Evolutionary conservation across 2,888 invertebrate species (phyloP).

Genomic region (Diachrysia chrysitis): DNA sequence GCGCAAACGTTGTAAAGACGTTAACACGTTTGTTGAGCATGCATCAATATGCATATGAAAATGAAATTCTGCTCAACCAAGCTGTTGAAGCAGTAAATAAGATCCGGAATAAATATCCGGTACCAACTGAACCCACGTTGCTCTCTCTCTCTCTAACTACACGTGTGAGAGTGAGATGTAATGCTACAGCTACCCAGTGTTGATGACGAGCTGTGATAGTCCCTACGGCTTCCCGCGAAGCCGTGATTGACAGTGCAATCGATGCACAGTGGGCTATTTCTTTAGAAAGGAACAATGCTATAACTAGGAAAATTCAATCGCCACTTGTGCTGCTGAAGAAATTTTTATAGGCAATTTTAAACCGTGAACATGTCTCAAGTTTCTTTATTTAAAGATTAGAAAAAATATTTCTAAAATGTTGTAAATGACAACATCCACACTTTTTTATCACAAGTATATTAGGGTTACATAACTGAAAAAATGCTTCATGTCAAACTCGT

Average conservation of each 20-base stretch:
- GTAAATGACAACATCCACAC: no score
- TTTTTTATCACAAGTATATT: no score
- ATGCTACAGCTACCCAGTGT: constrained; percentile 55
- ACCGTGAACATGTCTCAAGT: no score
- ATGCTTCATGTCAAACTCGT: no score
- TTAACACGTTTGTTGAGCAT: constrained; percentile 67
- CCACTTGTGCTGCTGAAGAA: not conserved
- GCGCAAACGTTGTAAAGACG: constrained; percentile 57
- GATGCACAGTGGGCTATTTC: constrained; percentile 60
- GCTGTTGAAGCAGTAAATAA: constrained; percentile 82
- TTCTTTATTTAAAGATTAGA: no score
- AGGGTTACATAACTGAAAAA: no score
- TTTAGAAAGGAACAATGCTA: not conserved
- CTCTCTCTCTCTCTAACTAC: constrained; percentile 60
- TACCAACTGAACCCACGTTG: constrained; percentile 68
- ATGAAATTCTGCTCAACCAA: constrained; percentile 76
- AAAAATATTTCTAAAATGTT: no score
- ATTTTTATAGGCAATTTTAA: not conserved
- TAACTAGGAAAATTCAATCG: not conserved
- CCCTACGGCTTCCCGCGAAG: constrained; percentile 71
- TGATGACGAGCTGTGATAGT: constrained; percentile 72
- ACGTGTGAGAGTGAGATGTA: constrained; percentile 53
- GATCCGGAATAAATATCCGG: constrained; percentile 84
- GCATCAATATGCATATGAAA: constrained; percentile 79
- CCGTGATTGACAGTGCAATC: constrained; percentile 83